Conservation (phyloP, 2,888 invertebrate genomes). For the Tachina fera region DNA sequence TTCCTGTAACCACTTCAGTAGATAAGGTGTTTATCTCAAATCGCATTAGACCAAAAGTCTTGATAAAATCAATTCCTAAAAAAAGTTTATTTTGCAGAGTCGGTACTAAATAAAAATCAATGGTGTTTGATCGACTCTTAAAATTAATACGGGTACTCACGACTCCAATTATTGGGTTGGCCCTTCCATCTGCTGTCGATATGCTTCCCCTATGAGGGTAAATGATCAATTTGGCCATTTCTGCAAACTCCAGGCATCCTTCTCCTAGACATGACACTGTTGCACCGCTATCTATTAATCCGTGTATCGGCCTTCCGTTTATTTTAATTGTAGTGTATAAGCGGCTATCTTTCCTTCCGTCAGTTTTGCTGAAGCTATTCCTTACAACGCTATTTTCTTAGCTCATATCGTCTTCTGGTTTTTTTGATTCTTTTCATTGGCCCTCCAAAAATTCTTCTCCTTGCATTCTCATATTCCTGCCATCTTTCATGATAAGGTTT, state of each 20-base stretch:
- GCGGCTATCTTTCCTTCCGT: no score
- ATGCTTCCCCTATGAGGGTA: not conserved
- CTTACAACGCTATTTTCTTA: no score
- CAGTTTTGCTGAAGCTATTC: no score
- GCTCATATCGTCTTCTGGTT: no score
- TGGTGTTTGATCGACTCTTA: constrained; percentile 7
- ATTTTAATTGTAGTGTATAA: no score
- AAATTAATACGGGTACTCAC: constrained; percentile 21
- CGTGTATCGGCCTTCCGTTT: no score
- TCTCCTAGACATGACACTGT: no score
- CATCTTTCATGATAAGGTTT: no score
- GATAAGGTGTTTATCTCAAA: not conserved
- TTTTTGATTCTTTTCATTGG: no score
- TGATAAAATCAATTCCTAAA: constrained; percentile 47
- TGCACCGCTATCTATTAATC: no score
- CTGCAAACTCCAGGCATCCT: not conserved
- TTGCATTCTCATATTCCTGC: no score
- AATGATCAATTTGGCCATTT: not conserved
- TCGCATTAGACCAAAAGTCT: not conserved
- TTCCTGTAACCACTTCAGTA: not conserved
- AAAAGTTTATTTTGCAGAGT: constrained; percentile 30
- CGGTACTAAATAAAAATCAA: constrained; percentile 51
- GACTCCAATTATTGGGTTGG: constrained; percentile 27
- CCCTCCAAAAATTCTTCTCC: no score
- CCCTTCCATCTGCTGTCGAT: constrained; percentile 23